Base-by-base conservation (phyloP, 2,888 invertebrate species). In the Corythucha ciliata region DNA sequence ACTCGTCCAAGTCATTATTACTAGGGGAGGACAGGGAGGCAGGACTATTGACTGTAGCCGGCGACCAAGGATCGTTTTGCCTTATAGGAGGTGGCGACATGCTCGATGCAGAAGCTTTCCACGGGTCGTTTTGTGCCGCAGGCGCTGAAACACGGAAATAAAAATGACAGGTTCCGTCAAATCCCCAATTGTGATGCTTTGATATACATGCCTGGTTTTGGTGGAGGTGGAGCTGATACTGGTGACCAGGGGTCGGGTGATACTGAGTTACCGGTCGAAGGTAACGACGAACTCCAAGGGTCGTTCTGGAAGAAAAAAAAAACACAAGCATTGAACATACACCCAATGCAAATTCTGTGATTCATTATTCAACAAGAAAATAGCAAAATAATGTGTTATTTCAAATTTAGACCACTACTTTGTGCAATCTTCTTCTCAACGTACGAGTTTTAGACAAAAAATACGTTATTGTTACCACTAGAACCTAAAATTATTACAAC, bases 1-100 rank as follows among this genome's bases (percentile, higher is more conserved):
- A 90, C 67, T 90, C 89, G 68, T 89, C 88, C 66, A 89, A 73
- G 68, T 87, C 87, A 8, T 60, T 60, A 41, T 58, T 60, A 29
- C 57, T 57, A n/a, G 59, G 57, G 22, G 58, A 54, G 7, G 58
- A 57, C 29, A 59, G 48, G 29, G 55, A 60, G 12, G 51, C 51
- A 20, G 63, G 63, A 68, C 70, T 70, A 4, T 69, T 69, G 47
- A 69, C 70, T 50, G 57, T 57, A 8, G 58, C 57, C 4, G 61
- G 61, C 14, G 57, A 56, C 61, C 61, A 61, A 1, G 61, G 61
- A 50, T 61, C 61, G 33, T 47, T 51, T 22, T 37, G 51, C 26
- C 51, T 33, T 2, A 51, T 29, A 26, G 42, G 32, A 26, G 52
- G 72, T 3, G 58, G 50, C 16, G 60, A 59, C 4, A 54, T 45